Percentiles rank a stretch among this genome's conserved stretches.
Evolutionary conservation across 1,140 invertebrate species (phyloP).

Genomic region (Micrasema minimum): DNA sequence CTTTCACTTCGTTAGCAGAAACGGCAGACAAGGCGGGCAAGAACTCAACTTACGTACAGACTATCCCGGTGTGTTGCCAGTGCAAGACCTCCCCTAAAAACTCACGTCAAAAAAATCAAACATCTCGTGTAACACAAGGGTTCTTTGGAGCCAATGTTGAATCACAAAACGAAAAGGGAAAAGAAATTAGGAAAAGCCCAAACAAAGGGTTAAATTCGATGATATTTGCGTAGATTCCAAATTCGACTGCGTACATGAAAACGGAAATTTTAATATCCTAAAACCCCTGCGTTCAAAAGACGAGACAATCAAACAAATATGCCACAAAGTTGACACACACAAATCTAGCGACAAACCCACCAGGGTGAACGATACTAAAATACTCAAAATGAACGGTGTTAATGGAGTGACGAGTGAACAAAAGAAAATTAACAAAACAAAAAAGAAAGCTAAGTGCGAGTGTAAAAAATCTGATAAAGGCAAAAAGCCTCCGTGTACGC

Average conservation of each 20-base stretch:
- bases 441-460: slow-evolving; percentile 11
- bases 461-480: slow-evolving; percentile 30
- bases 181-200: slow-evolving; percentile 28
- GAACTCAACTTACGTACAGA: slow-evolving; percentile 33
- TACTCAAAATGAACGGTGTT: slow-evolving; percentile 8
- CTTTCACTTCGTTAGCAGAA: slow-evolving; percentile 56
- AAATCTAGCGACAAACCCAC: not conserved
- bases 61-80: slow-evolving; percentile 24
- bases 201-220: slow-evolving; percentile 33
- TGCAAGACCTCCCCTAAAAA: slow-evolving; percentile 29
- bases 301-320: slow-evolving; percentile 2
- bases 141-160: slow-evolving; percentile 8
- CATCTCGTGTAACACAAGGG: not conserved
- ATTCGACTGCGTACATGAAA: slow-evolving; percentile 21
- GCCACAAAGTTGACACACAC: not conserved
- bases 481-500: not conserved
- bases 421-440: slow-evolving; percentile 1
- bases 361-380: not conserved
- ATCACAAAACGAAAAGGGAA: slow-evolving; percentile 6
- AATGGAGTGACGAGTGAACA: not conserved
- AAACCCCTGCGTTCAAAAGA: not conserved
- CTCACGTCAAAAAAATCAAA: not conserved
- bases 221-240: slow-evolving; percentile 16
- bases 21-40: slow-evolving; percentile 28
- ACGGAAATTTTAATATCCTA: not conserved